Conservation (phyloP, 2,797 vertebrate genomes). For the Chrysolophus pictus region DNA sequence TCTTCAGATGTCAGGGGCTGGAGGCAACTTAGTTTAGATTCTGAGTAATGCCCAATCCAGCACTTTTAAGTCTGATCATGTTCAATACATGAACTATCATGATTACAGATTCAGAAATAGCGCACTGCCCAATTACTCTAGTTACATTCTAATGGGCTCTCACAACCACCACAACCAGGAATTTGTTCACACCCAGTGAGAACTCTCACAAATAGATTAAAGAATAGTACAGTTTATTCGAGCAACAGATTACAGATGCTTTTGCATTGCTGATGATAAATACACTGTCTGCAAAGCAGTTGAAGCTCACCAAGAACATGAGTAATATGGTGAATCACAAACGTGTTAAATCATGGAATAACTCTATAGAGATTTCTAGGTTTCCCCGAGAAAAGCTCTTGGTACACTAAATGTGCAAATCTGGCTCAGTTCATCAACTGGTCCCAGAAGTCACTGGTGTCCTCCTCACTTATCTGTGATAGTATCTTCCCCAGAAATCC, state of each 20-base stretch:
- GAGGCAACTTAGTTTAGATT: neutral
- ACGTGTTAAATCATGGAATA: neutral
- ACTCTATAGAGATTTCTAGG: neutral
- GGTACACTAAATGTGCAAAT: neutral
- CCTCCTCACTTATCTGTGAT: neutral
- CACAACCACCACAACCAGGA: neutral
- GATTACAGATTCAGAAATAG: neutral
- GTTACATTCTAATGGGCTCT: neutral
- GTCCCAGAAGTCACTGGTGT: neutral
- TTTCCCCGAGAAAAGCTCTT: neutral
- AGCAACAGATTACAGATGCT: neutral
- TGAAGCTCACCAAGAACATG: neutral
- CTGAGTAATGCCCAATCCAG: neutral
- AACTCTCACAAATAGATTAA: neutral
- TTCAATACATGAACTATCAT: neutral
- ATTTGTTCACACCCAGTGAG: neutral
- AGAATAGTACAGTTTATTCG: neutral
- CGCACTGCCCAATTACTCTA: neutral
- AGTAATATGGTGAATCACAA: neutral
- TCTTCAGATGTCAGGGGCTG: neutral
- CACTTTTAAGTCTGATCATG: neutral
- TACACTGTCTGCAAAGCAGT: neutral
- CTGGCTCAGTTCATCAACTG: neutral
- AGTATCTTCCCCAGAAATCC: neutral
- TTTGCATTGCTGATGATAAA: neutral